Base-by-base conservation (phyloP, 2,888 invertebrate species). In the Lasioglossum pauxillum region DNA sequence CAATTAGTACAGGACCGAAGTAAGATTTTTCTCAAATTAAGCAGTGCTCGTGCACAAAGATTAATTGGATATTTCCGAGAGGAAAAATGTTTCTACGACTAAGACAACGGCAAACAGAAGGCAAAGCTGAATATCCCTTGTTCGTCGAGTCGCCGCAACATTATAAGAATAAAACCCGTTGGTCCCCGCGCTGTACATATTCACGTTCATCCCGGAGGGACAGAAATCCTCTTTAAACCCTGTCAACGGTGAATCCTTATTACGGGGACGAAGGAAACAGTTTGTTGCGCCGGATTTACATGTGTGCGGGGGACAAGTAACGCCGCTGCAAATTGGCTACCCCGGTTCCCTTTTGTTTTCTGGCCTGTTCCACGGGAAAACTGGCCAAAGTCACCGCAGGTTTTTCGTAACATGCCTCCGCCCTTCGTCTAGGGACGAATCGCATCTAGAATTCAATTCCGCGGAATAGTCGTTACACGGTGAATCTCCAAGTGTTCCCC, bases 361-460 rank as follows among this genome's bases (percentile, higher is more conserved):
- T 16, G 1, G 75, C 49, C 73, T 73, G 69, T 76, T 83, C 85
- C 80, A 49, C 35, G 84, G 82, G 81, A 85, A 81, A 83, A 73
- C 77, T 80, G 83, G 78, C 81, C 84, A 85, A 90, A 90, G 90
- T 90, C 90, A 90, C 84, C 69, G 64, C 53, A 53, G 83, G 79
- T 83, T 80, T 85, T 82, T 72, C 77, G 64, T 80, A 41, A 60
- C 78, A 57, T 77, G 78, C 76, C 38, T 31, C 64, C 64, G 8
- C 31, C 31, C 31, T 14, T 35, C 75, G 87, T 82, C 83, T 75
- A 60, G 83, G 82, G 89, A 89, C 88, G 82, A 88, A 89, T 89
- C 89, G 83, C 83, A 82, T 89, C 84, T 79, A 79, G 83, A 90
- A 90, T 90, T 89, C 89, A 89, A 89, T 90, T 89, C 83, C 86